Conservation (phyloP, 1,140 invertebrate species). For the Camponotus floridanus region DNA sequence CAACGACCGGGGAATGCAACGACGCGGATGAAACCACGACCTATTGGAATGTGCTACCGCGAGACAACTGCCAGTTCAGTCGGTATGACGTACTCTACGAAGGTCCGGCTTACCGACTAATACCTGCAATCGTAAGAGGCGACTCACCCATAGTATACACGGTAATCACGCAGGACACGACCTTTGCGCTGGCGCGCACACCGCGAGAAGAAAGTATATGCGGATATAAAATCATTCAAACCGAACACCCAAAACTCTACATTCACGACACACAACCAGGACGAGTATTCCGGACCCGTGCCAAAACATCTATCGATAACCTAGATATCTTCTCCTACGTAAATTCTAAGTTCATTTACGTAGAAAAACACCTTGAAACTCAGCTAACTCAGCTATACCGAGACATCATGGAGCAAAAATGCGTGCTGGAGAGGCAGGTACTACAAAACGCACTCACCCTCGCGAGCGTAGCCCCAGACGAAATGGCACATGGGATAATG, state of each 20-base stretch:
- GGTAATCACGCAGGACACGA: background rate
- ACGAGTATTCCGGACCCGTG: no score
- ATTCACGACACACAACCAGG: no score
- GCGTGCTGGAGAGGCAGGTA: no score
- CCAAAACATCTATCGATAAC: no score
- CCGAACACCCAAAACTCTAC: conserved; percentile 46
- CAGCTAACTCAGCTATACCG: no score
- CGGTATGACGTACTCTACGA: conserved; percentile 56
- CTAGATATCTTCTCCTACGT: no score
- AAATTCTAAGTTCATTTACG: no score
- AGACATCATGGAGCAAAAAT: no score
- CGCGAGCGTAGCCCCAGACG: background rate
- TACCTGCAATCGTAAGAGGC: background rate
- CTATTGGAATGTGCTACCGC: conserved; percentile 41
- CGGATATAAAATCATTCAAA: conserved; percentile 25
- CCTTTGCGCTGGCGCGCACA: conserved; percentile 10
- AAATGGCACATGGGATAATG: background rate
- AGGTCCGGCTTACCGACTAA: conserved; percentile 32
- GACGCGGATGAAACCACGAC: conserved; percentile 30
- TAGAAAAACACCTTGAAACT: no score
- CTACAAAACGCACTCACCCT: no score
- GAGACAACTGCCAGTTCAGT: conserved; percentile 55
- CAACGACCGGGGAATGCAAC: background rate
- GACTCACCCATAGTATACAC: background rate
- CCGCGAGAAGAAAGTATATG: background rate